Conservation (phyloP, 1,140 invertebrate genomes). For the Pissodes strobi region DNA sequence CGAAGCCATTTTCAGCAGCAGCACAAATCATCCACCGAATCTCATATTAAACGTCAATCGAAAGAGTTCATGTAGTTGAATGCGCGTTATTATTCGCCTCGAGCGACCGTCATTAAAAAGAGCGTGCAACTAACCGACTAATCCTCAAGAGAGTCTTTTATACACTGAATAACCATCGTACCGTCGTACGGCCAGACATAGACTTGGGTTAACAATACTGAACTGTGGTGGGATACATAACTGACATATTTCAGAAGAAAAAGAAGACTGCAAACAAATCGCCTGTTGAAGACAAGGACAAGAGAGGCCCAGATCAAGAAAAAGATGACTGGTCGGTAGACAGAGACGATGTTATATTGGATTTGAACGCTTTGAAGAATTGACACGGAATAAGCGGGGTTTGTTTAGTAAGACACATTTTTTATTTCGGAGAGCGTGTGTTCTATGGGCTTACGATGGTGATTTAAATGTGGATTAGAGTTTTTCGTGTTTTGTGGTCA, state of each 20-base stretch:
- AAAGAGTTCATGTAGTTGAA: conserved; percentile 19
- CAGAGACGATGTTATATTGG: conserved; percentile 28
- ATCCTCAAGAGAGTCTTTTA: conserved; percentile 35
- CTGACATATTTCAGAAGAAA: conserved; percentile 47
- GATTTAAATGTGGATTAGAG: conserved; percentile 21
- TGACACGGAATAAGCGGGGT: conserved; percentile 30
- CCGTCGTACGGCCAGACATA: conserved; percentile 35
- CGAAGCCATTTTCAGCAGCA: conserved; percentile 14
- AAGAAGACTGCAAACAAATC: conserved; percentile 31
- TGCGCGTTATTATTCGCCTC: conserved; percentile 11
- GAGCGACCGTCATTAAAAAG: background rate
- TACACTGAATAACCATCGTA: conserved; percentile 41
- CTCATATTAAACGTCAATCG: conserved; percentile 6
- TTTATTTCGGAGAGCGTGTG: conserved; percentile 28
- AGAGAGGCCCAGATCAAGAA: conserved; percentile 28
- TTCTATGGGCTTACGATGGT: conserved; percentile 25
- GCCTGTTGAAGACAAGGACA: conserved; percentile 15
- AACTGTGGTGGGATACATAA: conserved; percentile 47
- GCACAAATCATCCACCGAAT: background rate
- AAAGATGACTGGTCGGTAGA: conserved; percentile 32
- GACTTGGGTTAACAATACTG: conserved; percentile 43
- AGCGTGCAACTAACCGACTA: conserved; percentile 15
- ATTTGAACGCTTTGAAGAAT: conserved; percentile 29
- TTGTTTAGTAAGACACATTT: conserved; percentile 38
- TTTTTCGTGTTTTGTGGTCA: conserved; percentile 28